Evolutionary conservation across 2,888 invertebrate species (phyloP), one percentile per base, ranked within the genome.

Genomic region (Drosophila falleni): DNA sequence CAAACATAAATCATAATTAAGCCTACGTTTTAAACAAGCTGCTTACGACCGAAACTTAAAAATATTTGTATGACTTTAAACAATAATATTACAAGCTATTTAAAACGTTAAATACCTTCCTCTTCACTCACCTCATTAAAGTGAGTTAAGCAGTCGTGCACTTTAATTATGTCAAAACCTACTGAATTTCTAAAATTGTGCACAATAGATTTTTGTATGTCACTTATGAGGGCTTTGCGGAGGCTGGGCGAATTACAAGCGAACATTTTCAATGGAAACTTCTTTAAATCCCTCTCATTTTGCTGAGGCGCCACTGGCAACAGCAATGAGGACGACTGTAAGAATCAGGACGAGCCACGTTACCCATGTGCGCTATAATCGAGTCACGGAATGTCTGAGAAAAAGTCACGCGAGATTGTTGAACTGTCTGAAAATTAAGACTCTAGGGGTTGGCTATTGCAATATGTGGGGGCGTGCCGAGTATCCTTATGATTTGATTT

Each of bases 381-480:
- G 55, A 70, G 87, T 87, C 84, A 87, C 84, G 89, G 74, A 83
- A 88, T 80, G 56, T 54, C 61, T 71, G 69, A 54, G 56, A 63
- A 73, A 80, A 80, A 83, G 87, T 83, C 83, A 80, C 83, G 89
- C 83, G 66, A 82, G 83, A 78, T 81, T 78, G 68, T 81, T 79
- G 81, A 81, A 79, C 78, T 71, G 74, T 68, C 75, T 72, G 78
- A 80, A 88, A 88, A 86, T 88, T 78, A 84, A 80, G 83, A 71
- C 72, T 78, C 67, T 47, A 29, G 61, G 62, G 84, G 74, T 64
- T 63, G 33, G 63, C 56, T 35, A 46, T 59, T 62, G 55, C 59
- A 50, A 37, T 44, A 31, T 19, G 11, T 4, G 49, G 54, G 55
- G 67, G 59, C 59, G 64, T 69, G 59, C 61, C 60, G 53, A 19